Percentiles rank a stretch among this genome's conserved stretches.
phyloP scores from a whole-genome alignment of 2,797 vertebrate species.

The Anableps anableps region DNA sequence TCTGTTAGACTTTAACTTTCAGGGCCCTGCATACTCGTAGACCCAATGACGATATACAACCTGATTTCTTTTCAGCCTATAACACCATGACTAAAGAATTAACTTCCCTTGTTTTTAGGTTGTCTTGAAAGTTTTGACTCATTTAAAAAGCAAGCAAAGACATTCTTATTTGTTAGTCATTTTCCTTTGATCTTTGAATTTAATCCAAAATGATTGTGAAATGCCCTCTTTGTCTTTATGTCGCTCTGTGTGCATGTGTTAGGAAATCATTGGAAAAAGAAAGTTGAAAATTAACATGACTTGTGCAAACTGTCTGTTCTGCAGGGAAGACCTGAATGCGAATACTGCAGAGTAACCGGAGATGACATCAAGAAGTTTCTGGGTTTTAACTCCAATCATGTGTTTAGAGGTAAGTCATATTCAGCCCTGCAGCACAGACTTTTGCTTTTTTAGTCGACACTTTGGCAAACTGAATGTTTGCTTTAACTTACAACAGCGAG shows the following conservation, averaged over 20 bases:
- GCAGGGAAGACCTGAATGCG: constrained; percentile 73
- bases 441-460: neutral
- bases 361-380: constrained; percentile 64
- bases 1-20: too few species aligned
- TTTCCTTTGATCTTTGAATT: neutral
- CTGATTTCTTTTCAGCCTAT: too few species aligned
- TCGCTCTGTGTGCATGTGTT: neutral
- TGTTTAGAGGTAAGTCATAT: constrained; percentile 76
- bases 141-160: too few species aligned
- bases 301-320: neutral
- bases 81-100: too few species aligned
- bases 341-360: constrained; percentile 80
- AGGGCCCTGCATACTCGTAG: too few species aligned
- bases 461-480: neutral
- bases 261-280: neutral
- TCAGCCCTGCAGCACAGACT: neutral
- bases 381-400: constrained; percentile 42
- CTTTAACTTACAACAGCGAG: neutral
- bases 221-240: neutral
- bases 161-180: too few species aligned
- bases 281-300: neutral
- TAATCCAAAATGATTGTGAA: neutral
- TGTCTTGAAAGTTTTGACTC: too few species aligned
- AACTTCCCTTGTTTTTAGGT: too few species aligned
- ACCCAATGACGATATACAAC: too few species aligned